These are phyloP conservation scores for Spinibarbus caldwelli DNA, from an alignment of 2,797 vertebrate species.

Conservation along the genomic window DNA sequence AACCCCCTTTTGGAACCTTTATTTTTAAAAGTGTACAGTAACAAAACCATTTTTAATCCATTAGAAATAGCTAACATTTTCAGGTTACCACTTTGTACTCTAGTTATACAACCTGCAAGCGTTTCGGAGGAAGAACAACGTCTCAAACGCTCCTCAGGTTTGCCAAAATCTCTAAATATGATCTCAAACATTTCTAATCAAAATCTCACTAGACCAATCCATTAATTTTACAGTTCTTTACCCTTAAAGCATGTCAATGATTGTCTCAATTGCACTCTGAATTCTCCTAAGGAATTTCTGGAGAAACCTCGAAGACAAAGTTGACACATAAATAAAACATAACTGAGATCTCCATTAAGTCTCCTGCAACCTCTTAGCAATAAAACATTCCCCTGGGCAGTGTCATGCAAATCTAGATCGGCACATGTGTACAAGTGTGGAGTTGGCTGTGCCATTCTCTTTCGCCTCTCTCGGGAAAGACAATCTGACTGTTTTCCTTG, in stretches of 20 bases:
- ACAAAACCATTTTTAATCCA: neutral
- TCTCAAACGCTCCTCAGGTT: neutral
- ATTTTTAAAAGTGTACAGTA: too few relatives aligned
- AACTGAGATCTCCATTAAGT: neutral
- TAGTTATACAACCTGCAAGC: neutral
- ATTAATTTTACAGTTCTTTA: neutral
- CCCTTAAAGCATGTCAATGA: constrained; percentile 1
- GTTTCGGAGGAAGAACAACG: neutral
- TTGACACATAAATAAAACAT: constrained; percentile 27
- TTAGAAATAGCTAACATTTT: neutral
- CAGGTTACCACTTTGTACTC: too few relatives aligned
- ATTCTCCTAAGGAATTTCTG: constrained; percentile 52
- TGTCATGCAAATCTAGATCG: constrained; percentile 80
- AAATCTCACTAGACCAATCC: neutral
- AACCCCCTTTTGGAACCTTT: too few relatives aligned
- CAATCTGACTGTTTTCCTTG: constrained; percentile 82
- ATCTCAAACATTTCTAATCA: neutral
- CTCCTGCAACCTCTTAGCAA: neutral
- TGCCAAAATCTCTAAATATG: neutral
- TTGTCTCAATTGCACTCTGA: constrained; percentile 51
- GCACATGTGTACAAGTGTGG: constrained; percentile 73
- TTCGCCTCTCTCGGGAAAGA: constrained; percentile 66
- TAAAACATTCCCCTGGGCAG: constrained; percentile 55
- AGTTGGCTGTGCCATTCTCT: constrained; percentile 51
- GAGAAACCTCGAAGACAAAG: neutral